phyloP scores from a whole-genome alignment of 2,888 invertebrate species.

The Flexamia atlantica region DNA sequence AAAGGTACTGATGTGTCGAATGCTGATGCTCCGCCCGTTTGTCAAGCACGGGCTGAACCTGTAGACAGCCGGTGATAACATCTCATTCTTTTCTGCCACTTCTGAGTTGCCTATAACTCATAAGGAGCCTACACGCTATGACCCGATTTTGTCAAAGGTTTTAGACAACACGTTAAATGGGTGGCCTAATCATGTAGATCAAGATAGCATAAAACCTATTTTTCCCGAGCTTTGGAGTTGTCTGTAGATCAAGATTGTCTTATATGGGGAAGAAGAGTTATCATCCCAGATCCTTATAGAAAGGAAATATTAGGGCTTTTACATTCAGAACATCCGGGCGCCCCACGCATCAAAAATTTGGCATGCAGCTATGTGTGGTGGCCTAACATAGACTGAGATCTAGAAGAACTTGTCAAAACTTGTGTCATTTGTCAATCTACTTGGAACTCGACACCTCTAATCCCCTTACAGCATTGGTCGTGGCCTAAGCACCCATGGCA shows the following conservation, averaged over 20 bases:
- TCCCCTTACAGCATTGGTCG: conserved; percentile 66
- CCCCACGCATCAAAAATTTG: conserved; percentile 17
- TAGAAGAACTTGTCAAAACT: conserved; percentile 58
- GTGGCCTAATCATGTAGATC: conserved; percentile 34
- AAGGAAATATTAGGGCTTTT: conserved; percentile 26
- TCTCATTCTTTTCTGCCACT: conserved; percentile 35
- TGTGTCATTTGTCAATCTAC: conserved; percentile 66
- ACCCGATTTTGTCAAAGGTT: conserved; percentile 36
- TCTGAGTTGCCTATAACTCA: conserved; percentile 41
- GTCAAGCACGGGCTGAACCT: conserved; percentile 33
- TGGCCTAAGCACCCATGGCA: conserved; percentile 52
- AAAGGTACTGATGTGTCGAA: conserved; percentile 41
- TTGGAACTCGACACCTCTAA: conserved; percentile 58
- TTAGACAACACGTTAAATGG: conserved; percentile 43
- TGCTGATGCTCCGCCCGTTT: conserved; percentile 57
- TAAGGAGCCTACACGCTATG: conserved; percentile 28
- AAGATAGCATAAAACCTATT: conserved; percentile 21
- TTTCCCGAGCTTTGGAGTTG: conserved; percentile 20
- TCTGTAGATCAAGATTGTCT: conserved; percentile 43
- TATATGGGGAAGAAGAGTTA: conserved; percentile 42
- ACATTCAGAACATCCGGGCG: conserved; percentile 39
- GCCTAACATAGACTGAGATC: conserved; percentile 41
- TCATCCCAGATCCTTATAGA: conserved; percentile 17
- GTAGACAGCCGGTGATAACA: conserved; percentile 21
- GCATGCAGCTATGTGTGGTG: conserved; percentile 58